Percentiles rank a stretch among this genome's conserved stretches.
Conservation (phyloP, 2,797 vertebrate genomes). For the Xiphophorus birchmanni region DNA sequence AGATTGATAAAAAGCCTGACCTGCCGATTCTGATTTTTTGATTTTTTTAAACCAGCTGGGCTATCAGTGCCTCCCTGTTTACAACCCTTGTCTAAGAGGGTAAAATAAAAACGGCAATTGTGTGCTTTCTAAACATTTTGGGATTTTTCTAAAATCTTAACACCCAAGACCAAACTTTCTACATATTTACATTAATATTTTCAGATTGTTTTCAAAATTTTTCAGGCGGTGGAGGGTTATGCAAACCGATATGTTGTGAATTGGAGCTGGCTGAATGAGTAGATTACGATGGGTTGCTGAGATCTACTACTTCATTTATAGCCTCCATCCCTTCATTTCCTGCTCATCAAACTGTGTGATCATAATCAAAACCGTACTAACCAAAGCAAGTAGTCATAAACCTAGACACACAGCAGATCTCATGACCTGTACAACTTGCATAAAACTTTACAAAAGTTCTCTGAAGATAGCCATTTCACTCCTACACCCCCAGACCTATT, state of each 20-base stretch:
- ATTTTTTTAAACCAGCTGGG: too few relatives aligned
- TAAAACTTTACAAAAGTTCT: neutral
- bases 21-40: too few relatives aligned
- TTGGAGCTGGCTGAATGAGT: neutral
- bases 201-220: neutral
- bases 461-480: neutral
- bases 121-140: neutral
- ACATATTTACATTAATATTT: neutral
- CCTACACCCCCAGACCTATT: neutral
- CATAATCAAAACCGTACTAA: neutral
- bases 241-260: neutral
- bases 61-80: neutral
- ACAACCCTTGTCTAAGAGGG: neutral
- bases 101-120: neutral
- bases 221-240: neutral
- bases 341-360: neutral
- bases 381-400: neutral
- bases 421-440: neutral
- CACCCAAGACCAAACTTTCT: neutral
- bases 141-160: neutral
- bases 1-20: too few relatives aligned
- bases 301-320: neutral
- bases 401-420: neutral
- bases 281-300: neutral
- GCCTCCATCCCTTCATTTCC: neutral